Evolutionary conservation across 35 echinoderm and acorn worm species (phyloP).

Genomic region (Stichopus chloronotus): DNA sequence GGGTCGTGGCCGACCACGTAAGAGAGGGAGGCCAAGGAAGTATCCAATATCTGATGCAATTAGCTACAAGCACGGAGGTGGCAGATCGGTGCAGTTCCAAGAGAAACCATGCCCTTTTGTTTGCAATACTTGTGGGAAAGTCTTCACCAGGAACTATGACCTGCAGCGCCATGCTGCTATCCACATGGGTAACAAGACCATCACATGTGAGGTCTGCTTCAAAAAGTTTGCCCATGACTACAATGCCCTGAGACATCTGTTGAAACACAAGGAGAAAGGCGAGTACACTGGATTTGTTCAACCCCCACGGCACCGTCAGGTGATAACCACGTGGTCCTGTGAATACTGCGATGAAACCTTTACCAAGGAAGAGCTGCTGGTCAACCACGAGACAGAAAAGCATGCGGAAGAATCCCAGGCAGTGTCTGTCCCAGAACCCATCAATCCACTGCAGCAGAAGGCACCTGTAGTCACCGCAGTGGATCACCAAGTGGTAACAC

Average conservation of each 20-base stretch:
- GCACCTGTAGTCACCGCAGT: not conserved
- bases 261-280: conserved; percentile 81
- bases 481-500: not conserved
- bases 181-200: conserved; percentile 93
- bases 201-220: conserved; percentile 87
- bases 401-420: conserved; percentile 14
- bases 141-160: conserved; percentile 84
- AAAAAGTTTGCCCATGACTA: conserved; percentile 92
- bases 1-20: conserved; percentile 19
- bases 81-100: conserved; percentile 50
- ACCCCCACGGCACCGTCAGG: conserved; percentile 54
- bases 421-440: not conserved
- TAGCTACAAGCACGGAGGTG: conserved; percentile 47
- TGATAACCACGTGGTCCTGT: conserved; percentile 50
- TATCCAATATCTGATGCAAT: conserved; percentile 63
- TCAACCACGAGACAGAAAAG: conserved; percentile 43
- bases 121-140: conserved; percentile 79
- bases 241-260: conserved; percentile 77
- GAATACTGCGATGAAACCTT: conserved; percentile 78
- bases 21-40: conserved; percentile 80
- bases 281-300: conserved; percentile 59
- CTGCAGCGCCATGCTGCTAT: conserved; percentile 84
- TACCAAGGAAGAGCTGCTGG: conserved; percentile 69
- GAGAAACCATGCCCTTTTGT: conserved; percentile 66
- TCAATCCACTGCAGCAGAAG: not conserved